Percentiles rank a stretch among this genome's conserved stretches.
Evolutionary conservation across 2,113 vertebrate species (phyloP).

Genomic region (Alosa alosa): DNA sequence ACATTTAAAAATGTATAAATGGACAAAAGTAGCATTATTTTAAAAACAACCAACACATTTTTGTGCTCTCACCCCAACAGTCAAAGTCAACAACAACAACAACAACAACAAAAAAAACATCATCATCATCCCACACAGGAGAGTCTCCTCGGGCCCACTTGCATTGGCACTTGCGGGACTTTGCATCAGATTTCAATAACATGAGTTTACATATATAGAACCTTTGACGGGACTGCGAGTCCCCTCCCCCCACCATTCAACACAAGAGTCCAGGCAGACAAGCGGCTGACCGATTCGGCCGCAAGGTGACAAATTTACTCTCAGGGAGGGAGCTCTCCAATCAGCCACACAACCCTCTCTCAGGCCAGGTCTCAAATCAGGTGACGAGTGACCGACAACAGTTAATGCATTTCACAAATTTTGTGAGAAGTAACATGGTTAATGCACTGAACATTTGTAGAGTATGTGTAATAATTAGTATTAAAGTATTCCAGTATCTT

Average conservation of each 20-base stretch:
- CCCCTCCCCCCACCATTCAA: not conserved
- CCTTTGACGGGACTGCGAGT: not conserved
- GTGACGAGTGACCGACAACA: not conserved
- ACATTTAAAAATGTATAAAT: slow-evolving; percentile 43
- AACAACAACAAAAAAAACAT: slow-evolving; percentile 45
- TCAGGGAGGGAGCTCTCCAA: not conserved
- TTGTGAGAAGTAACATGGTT: not conserved
- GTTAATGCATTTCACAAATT: not conserved
- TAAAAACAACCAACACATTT: slow-evolving; percentile 44
- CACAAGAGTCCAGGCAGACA: not conserved
- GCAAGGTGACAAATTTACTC: not conserved
- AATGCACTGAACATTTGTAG: slow-evolving; percentile 1
- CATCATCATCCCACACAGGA: slow-evolving; percentile 15
- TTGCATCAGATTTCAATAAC: slow-evolving; percentile 15
- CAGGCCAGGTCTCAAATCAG: not conserved
- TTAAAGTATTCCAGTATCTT: slow-evolving; percentile 30
- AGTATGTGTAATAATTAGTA: slow-evolving; percentile 25
- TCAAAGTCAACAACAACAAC: slow-evolving; percentile 1
- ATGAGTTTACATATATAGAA: slow-evolving; percentile 16
- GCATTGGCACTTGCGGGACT: slow-evolving; percentile 34
- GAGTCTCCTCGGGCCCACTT: slow-evolving; percentile 4
- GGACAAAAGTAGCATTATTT: slow-evolving; percentile 40
- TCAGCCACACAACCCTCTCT: not conserved
- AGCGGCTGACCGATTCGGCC: not conserved
- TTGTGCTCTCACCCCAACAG: slow-evolving; percentile 35